Conservation (phyloP, 1,140 invertebrate species). For the Agrilus planipennis region DNA sequence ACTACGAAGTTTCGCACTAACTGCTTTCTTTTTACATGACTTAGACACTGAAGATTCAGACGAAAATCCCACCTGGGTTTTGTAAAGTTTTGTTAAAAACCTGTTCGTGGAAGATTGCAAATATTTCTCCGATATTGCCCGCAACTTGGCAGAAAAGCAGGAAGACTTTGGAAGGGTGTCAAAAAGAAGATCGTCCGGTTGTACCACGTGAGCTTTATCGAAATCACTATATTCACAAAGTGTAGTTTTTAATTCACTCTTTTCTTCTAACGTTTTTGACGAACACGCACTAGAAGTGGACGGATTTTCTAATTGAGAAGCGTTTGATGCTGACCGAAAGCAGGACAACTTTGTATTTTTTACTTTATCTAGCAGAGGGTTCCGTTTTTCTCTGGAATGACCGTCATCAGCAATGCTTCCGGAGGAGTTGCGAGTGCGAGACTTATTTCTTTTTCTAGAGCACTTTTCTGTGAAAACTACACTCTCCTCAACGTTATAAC, state of each 20-base stretch:
- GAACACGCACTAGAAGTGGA: not conserved
- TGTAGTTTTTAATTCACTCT: no score
- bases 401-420: slow-evolving; percentile 17
- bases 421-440: slow-evolving; percentile 29
- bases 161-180: slow-evolving; percentile 36
- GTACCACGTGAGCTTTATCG: no score
- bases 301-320: slow-evolving; percentile 13
- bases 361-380: slow-evolving; percentile 55
- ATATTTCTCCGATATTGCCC: slow-evolving; percentile 58
- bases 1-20: slow-evolving; percentile 51
- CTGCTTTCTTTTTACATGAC: slow-evolving; percentile 35
- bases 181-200: not conserved
- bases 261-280: slow-evolving; percentile 1
- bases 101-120: slow-evolving; percentile 54
- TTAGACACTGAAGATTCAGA: slow-evolving; percentile 34
- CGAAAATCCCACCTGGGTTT: slow-evolving; percentile 32
- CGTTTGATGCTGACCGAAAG: slow-evolving; percentile 39
- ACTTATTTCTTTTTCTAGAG: slow-evolving; percentile 35
- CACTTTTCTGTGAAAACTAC: slow-evolving; percentile 43
- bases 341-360: slow-evolving; percentile 58
- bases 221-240: no score
- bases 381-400: slow-evolving; percentile 47
- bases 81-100: slow-evolving; percentile 56
- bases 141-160: slow-evolving; percentile 54
- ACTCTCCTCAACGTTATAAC: slow-evolving; percentile 51